Conservation (phyloP, 1,140 invertebrate species). For the Palaemon carinicauda region DNA sequence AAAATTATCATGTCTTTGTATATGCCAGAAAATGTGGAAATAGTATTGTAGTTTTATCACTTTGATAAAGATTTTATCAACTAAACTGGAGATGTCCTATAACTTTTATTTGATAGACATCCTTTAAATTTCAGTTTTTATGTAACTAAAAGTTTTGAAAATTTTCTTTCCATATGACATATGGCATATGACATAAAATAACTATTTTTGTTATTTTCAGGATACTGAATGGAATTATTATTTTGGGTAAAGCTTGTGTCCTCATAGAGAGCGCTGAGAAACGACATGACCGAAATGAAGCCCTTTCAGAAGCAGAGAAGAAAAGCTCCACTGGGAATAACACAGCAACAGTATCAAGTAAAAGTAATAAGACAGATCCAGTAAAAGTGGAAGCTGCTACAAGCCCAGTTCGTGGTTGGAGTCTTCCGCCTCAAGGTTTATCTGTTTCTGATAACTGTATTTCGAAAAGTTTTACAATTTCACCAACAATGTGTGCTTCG, state of each 20-base stretch:
- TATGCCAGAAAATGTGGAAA: too few relatives aligned
- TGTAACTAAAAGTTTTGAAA: not conserved
- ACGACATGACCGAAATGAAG: slow-evolving; percentile 16
- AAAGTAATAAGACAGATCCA: slow-evolving; percentile 13
- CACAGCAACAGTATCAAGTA: not conserved
- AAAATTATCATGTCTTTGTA: too few relatives aligned
- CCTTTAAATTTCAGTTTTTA: not conserved
- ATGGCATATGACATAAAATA: too few relatives aligned
- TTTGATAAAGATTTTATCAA: too few relatives aligned
- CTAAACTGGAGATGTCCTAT: too few relatives aligned
- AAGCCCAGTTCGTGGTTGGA: slow-evolving; percentile 34
- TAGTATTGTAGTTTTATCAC: too few relatives aligned
- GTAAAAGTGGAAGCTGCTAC: slow-evolving; percentile 32
- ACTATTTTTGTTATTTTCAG: slow-evolving; percentile 67
- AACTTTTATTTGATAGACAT: too few relatives aligned
- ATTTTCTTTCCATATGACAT: not conserved
- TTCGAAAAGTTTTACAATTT: not conserved
- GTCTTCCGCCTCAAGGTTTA: slow-evolving; percentile 11
- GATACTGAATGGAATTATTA: slow-evolving; percentile 84
- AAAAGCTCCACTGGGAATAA: slow-evolving; percentile 5
- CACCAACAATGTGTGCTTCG: slow-evolving; percentile 15
- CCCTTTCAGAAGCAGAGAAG: not conserved
- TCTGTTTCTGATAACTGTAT: not conserved
- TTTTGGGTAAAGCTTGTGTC: slow-evolving; percentile 87
- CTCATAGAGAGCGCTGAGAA: slow-evolving; percentile 70